A percentile compares a stretch with the other conserved stretches of the same genome.
Conservation (phyloP, 1,140 invertebrate species). For the Drosophila ficusphila region DNA sequence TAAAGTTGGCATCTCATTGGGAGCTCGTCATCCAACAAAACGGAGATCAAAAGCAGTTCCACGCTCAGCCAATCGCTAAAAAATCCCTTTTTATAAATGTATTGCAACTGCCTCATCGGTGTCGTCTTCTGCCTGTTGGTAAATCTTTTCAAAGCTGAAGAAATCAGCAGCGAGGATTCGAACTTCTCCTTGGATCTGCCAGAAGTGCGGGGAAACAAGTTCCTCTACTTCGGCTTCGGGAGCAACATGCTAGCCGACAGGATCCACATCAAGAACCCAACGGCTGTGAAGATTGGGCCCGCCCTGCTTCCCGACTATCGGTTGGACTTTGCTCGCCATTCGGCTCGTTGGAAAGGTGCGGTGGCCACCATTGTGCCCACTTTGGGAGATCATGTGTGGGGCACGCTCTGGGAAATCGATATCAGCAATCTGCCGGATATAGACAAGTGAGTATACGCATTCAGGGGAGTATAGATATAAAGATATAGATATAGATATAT, state of each 20-base stretch:
- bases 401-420: constrained; percentile 73
- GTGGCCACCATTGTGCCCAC: constrained; percentile 73
- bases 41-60: constrained; percentile 25
- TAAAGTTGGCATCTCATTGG: no score
- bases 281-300: constrained; percentile 39
- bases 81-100: constrained; percentile 8
- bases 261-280: constrained; percentile 69
- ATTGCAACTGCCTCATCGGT: not conserved
- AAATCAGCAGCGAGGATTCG: not conserved
- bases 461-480: no score
- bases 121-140: constrained; percentile 1
- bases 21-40: no score
- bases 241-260: constrained; percentile 72
- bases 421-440: constrained; percentile 58
- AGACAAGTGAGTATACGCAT: constrained; percentile 54
- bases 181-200: constrained; percentile 31
- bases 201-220: constrained; percentile 57
- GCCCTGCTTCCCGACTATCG: constrained; percentile 53
- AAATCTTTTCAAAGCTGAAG: not conserved
- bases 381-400: constrained; percentile 38
- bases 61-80: not conserved
- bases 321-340: constrained; percentile 54
- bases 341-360: constrained; percentile 57
- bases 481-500: no score
- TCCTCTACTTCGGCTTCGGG: constrained; percentile 76